A percentile compares a stretch with the other conserved stretches of the same genome.
Evolutionary conservation across 1,140 invertebrate genomes (phyloP).

Genomic region (Ptiloglossa arizonensis): DNA sequence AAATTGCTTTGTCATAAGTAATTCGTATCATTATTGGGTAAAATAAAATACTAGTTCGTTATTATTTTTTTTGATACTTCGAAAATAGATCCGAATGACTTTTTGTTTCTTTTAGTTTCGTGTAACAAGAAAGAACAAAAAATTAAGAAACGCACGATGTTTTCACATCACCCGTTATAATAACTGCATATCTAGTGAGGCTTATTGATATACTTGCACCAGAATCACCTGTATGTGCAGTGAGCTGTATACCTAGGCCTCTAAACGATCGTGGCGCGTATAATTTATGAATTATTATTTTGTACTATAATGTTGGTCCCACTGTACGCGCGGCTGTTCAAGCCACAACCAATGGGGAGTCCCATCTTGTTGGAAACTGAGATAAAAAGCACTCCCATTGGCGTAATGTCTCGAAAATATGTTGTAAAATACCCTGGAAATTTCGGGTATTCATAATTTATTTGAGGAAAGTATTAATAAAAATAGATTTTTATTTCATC

Average conservation of each 20-base stretch:
- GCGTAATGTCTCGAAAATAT: constrained; percentile 43
- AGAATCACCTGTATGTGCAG: constrained; percentile 53
- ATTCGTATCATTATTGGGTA: too few species aligned
- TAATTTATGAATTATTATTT: constrained; percentile 80
- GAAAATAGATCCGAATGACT: too few species aligned
- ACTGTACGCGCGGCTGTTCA: constrained; percentile 55
- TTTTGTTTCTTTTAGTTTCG: too few species aligned
- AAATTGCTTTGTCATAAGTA: too few species aligned
- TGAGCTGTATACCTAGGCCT: constrained; percentile 64
- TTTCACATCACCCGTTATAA: constrained; percentile 15
- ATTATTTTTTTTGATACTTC: too few species aligned
- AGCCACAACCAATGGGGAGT: constrained; percentile 50
- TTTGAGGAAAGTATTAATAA: not conserved
- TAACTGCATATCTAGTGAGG: not conserved
- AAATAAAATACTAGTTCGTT: too few species aligned
- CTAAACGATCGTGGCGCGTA: constrained; percentile 73
- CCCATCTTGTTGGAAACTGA: constrained; percentile 68
- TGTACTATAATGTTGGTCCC: constrained; percentile 72
- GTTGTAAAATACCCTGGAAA: not conserved
- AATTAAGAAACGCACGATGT: too few species aligned
- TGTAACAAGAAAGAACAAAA: too few species aligned
- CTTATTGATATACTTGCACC: constrained; percentile 42
- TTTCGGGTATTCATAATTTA: not conserved
- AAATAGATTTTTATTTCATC: too few species aligned
- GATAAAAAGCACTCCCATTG: constrained; percentile 67